These are phyloP conservation scores for Lycocorax pyrrhopterus DNA, from an alignment of 2,113 vertebrate species.

Conservation along the genomic window DNA sequence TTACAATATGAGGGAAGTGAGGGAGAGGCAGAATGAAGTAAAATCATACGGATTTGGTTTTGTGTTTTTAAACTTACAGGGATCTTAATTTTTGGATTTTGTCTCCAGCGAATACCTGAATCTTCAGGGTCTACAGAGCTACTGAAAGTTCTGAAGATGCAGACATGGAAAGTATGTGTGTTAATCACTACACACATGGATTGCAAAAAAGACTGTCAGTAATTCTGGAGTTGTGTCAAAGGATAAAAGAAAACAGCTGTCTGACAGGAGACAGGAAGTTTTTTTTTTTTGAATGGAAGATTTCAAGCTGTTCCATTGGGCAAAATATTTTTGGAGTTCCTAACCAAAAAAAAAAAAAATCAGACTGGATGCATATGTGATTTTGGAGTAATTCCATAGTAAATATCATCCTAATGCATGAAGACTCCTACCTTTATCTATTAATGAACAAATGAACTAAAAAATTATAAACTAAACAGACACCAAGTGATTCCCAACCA, in stretches of 20 bases:
- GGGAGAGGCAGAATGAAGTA: background rate
- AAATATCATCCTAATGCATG: background rate
- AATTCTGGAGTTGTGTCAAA: background rate
- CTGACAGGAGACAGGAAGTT: background rate
- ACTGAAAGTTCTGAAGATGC: background rate
- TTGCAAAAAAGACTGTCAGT: background rate
- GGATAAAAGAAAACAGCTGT: background rate
- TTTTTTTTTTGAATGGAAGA: background rate
- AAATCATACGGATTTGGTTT: background rate
- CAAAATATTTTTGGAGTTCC: background rate
- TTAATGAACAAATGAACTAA: background rate
- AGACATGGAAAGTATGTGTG: background rate
- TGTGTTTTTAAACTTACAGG: background rate
- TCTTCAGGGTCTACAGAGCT: background rate
- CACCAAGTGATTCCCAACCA: background rate
- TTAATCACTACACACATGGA: background rate
- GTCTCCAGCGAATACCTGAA: background rate
- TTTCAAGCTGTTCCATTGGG: background rate
- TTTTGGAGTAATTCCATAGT: background rate
- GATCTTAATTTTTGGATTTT: background rate
- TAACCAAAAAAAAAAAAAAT: background rate
- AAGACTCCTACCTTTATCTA: background rate
- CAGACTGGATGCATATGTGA: background rate
- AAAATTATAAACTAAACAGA: background rate
- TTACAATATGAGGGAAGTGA: background rate